phyloP scores from a whole-genome alignment of 2,797 vertebrate species.

The Ictinia mississippiensis region DNA sequence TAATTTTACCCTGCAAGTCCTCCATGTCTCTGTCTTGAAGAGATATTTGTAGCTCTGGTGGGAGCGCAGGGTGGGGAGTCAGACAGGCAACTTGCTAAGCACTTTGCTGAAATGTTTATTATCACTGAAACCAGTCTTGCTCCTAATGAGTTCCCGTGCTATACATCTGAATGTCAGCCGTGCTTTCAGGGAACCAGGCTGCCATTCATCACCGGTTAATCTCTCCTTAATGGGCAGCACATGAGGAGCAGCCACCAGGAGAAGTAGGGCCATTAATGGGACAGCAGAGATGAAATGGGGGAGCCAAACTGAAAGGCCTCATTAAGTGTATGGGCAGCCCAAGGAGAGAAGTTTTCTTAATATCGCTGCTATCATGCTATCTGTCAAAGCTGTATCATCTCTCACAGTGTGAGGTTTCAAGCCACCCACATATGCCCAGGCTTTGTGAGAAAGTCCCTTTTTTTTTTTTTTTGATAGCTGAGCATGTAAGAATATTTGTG shows the following conservation, averaged over 20 bases:
- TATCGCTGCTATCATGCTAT: neutral
- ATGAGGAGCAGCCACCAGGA: neutral
- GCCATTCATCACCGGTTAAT: constrained; percentile 19
- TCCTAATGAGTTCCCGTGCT: neutral
- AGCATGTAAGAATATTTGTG: neutral
- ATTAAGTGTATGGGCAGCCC: constrained; percentile 10
- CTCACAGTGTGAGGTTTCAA: neutral
- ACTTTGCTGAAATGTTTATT: neutral
- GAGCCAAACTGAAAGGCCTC: neutral
- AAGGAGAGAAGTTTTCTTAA: constrained; percentile 2
- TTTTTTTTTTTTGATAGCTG: neutral
- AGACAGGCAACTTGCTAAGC: neutral
- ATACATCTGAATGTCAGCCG: neutral
- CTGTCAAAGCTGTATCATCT: neutral
- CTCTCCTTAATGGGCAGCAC: neutral
- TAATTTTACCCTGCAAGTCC: neutral
- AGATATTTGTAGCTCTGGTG: neutral
- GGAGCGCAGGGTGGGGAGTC: neutral
- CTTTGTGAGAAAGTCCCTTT: neutral
- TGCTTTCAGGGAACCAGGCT: neutral
- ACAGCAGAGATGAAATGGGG: neutral
- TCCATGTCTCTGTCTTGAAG: neutral
- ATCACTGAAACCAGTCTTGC: neutral
- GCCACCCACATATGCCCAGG: neutral
- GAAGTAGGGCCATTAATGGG: neutral